A percentile compares a stretch with the other conserved stretches of the same genome.
Evolutionary conservation across 1,140 invertebrate species (phyloP).

Genomic region (Littorina saxatilis): DNA sequence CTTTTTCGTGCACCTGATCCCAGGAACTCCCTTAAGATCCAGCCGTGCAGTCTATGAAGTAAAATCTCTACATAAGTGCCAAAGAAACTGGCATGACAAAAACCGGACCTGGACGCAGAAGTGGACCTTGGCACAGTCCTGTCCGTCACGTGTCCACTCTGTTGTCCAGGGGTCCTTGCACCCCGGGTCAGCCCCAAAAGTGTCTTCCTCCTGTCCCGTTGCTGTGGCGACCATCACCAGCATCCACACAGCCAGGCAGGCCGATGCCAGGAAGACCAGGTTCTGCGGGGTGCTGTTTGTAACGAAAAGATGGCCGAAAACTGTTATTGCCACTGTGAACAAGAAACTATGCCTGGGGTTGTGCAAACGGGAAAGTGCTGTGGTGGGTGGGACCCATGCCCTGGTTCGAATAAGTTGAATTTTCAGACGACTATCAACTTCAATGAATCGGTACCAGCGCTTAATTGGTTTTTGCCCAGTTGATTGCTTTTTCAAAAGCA

Average conservation of each 20-base stretch:
- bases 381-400: no score
- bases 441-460: no score
- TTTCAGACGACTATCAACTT: no score
- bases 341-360: not conserved
- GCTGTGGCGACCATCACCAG: not conserved
- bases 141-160: conserved; percentile 54
- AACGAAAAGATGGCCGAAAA: not conserved
- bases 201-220: conserved; percentile 41
- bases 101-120: conserved; percentile 46
- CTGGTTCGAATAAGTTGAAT: no score
- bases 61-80: no score
- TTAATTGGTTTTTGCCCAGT: no score
- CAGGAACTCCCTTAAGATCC: no score
- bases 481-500: no score
- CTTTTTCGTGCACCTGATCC: no score
- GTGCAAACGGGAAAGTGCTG: not conserved
- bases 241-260: not conserved
- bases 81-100: no score
- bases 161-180: conserved; percentile 58
- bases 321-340: no score
- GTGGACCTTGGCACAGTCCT: conserved; percentile 53
- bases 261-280: not conserved
- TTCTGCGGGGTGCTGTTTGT: not conserved
- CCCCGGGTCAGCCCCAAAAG: conserved; percentile 55
- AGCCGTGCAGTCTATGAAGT: no score